Conservation (phyloP, 2,797 vertebrate genomes). For the Scarus forsteni region DNA sequence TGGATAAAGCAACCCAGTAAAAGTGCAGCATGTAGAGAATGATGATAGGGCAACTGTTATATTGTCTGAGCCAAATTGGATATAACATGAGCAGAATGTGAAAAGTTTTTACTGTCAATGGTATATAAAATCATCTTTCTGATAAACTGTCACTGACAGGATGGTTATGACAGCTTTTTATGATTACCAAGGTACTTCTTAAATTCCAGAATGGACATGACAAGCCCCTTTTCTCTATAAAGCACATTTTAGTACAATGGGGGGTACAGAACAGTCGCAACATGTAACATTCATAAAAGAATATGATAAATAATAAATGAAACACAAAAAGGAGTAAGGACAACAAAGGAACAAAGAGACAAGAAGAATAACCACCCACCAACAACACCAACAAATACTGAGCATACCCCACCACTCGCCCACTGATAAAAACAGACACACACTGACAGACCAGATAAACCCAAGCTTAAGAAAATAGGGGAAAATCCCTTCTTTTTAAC, state of each 20-base stretch:
- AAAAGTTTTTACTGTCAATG: conserved; percentile 37
- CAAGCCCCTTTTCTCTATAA: conserved; percentile 30
- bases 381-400: conserved; percentile 10
- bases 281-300: conserved; percentile 12
- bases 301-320: conserved; percentile 15
- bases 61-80: conserved; percentile 50
- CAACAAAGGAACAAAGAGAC: conserved; percentile 22
- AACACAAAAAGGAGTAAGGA: conserved; percentile 11
- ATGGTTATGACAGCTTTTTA: conserved; percentile 48
- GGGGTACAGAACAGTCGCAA: conserved; percentile 17
- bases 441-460: not conserved
- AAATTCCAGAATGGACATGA: conserved; percentile 30
- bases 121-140: conserved; percentile 43
- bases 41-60: conserved; percentile 51
- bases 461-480: not conserved
- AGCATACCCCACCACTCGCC: conserved; percentile 20
- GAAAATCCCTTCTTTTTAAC: conserved; percentile 11
- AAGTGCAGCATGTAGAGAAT: conserved; percentile 50
- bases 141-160: conserved; percentile 37
- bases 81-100: conserved; percentile 41
- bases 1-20: conserved; percentile 46
- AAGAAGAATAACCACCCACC: conserved; percentile 23
- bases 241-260: conserved; percentile 25
- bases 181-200: conserved; percentile 31
- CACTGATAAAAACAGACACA: conserved; percentile 10